phyloP scores from a whole-genome alignment of 2,888 invertebrate genomes.

The Baccha elongata region DNA sequence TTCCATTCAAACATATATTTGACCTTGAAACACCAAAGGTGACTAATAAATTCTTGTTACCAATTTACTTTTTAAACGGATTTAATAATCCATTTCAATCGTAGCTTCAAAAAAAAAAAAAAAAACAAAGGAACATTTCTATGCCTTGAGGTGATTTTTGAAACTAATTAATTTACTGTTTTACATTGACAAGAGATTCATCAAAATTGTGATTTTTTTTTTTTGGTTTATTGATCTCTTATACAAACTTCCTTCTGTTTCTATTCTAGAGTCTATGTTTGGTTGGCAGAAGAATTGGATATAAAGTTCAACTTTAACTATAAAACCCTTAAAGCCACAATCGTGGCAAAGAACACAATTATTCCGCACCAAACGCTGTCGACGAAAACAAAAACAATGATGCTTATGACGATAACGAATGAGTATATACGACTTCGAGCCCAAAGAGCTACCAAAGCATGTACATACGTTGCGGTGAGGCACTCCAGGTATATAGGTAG shows the following conservation, averaged over 20 bases:
- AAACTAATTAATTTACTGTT: conserved; percentile 53
- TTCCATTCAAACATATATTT: conserved; percentile 1
- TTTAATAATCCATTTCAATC: conserved; percentile 9
- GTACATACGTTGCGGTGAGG: background rate
- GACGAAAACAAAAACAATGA: conserved; percentile 22
- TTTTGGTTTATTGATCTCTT: conserved; percentile 49
- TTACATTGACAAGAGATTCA: conserved; percentile 48
- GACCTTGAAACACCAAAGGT: conserved; percentile 16
- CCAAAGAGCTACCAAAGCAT: conserved; percentile 1
- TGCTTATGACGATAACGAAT: conserved; percentile 21
- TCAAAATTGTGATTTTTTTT: conserved; percentile 26
- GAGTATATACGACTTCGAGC: conserved; percentile 2
- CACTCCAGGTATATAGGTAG: background rate
- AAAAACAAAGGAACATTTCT: conserved; percentile 14
- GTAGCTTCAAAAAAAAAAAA: background rate
- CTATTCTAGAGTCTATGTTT: conserved; percentile 16
- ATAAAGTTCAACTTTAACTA: conserved; percentile 51
- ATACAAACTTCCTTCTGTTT: conserved; percentile 5
- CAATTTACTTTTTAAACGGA: conserved; percentile 12
- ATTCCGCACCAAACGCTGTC: conserved; percentile 47
- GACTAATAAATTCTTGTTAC: conserved; percentile 9
- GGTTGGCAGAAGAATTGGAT: background rate
- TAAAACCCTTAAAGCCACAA: conserved; percentile 42
- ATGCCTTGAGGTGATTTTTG: conserved; percentile 27
- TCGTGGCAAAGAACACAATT: conserved; percentile 54